Base-by-base conservation (phyloP, 2,888 invertebrate species). In the Unio delphinus region DNA sequence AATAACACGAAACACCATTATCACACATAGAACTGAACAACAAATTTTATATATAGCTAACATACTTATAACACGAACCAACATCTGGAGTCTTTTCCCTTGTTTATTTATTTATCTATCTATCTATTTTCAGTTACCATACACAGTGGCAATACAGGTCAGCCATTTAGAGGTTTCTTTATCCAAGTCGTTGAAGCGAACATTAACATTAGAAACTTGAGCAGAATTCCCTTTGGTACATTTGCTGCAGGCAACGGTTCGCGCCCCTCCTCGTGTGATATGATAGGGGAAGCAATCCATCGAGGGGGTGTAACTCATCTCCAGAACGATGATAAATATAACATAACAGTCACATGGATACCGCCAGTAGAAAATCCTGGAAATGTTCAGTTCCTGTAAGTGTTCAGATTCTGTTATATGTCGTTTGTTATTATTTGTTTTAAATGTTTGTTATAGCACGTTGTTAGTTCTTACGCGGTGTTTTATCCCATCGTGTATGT, bases 301-400 rank as follows among this genome's bases (percentile, higher is more conserved):
- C 55, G 54, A 61, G 73, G 73, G 55, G 77, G 77, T 11, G 68
- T 72, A 34, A 77, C 77, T 34, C 77, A 77, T 59, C 70, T 72
- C 17, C 70, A 68, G 55, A 68, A 57, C 23, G 57, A n/a, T 6
- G 28, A 61, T 18, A 71, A 67, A 59, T 30, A 63, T 30, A 64
- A 61, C 18, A 67, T 73, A 5, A 65, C 59, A 3, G 74, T 73
- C 7, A 63, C 61, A 20, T 77, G 77, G 77, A 28, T 73, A 11
- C 73, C 77, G 7, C 77, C 77, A 5, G 23, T 4, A 4, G 67
- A 67, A 3, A 68, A 73, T 26, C 77, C 77, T 1, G 75, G 75
- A 60, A 67, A 64, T 45, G 55, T 77, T 34, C 75, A 77, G 64
- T 77, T 77, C 64, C 28, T 75, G 77, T 75, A 64, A 71, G 77